Base-by-base conservation (phyloP, 2,888 invertebrate genomes). In the Caenorhabditis plicata region DNA sequence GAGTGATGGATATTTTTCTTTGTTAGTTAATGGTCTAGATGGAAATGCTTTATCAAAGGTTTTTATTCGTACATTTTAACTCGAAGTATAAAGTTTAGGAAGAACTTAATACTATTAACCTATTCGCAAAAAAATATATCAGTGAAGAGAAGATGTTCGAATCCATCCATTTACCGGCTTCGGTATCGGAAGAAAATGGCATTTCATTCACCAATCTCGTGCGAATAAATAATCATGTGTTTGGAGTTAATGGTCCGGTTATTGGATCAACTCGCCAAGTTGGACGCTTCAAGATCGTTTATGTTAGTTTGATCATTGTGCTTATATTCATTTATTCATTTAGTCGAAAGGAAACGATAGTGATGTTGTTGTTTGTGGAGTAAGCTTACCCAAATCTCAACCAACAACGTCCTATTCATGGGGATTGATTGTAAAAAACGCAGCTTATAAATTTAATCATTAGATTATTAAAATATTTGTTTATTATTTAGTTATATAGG, bases 201-300 rank as follows among this genome's bases (percentile, higher is more conserved):
- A 35, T 19, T 31, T 19, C 17, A 20, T 43, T 31, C 23, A 50
- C 29, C 4, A 15, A 36, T 5, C 35, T 60, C 9, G 36, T 60
- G 5, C 46, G 54, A 15, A 49, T 60, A 32, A 50, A 43, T 9
- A 19, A n/a, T 4, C 46, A 60, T 19, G 60, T 60, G 3, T 53
- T 54, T 39, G 9, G 43, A 1, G 25, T 45, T 9, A 11, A 39
- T 11, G 55, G 61, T 7, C 61, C 47, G 1, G 54, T 55, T 25
- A 61, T 61, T 32, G 20, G 48, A 36, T 55, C 51, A 11, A 58
- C 63, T 11, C 26, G 31, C 5, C 67, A 63, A 54, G 47, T 67
- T 17, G 58, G 56, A 13, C 29, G 54, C 11, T 61, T 44, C 23
- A 36, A 36, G 8, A 61, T 61, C 40, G 40, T 58, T n/a, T n/a